These are phyloP conservation scores for Rhyacichthys aspro DNA, from an alignment of 2,797 vertebrate genomes.

Conservation along the genomic window DNA sequence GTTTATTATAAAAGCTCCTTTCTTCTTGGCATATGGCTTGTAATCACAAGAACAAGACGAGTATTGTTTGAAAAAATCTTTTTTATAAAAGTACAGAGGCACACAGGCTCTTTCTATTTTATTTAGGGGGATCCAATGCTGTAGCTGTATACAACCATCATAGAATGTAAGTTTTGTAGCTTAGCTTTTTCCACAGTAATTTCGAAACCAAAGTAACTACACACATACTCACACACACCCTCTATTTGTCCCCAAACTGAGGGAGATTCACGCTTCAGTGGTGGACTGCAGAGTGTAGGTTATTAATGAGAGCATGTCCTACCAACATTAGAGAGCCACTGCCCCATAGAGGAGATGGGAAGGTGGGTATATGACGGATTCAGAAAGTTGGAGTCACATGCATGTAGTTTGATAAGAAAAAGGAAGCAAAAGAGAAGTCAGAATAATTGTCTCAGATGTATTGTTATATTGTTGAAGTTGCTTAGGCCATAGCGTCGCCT, in stretches of 20 bases:
- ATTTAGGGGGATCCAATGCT: too few relatives aligned
- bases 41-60: too few relatives aligned
- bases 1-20: too few relatives aligned
- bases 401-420: neutral
- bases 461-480: neutral
- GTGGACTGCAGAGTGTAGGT: constrained; percentile 70
- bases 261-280: constrained; percentile 68
- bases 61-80: too few relatives aligned
- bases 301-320: constrained; percentile 78
- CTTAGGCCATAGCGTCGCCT: constrained; percentile 54
- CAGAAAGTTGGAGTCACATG: neutral
- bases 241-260: constrained; percentile 69
- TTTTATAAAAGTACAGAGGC: too few relatives aligned
- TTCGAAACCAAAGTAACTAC: neutral
- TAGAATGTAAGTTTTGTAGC: too few relatives aligned
- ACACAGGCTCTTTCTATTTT: too few relatives aligned
- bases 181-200: too few relatives aligned
- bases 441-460: too few relatives aligned
- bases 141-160: too few relatives aligned
- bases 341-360: constrained; percentile 44
- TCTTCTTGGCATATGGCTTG: too few relatives aligned
- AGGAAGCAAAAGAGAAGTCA: neutral
- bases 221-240: constrained; percentile 49
- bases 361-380: neutral
- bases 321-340: constrained; percentile 68